Conservation (phyloP, 2,113 vertebrate species). For the Tetraodon nigroviridis region DNA sequence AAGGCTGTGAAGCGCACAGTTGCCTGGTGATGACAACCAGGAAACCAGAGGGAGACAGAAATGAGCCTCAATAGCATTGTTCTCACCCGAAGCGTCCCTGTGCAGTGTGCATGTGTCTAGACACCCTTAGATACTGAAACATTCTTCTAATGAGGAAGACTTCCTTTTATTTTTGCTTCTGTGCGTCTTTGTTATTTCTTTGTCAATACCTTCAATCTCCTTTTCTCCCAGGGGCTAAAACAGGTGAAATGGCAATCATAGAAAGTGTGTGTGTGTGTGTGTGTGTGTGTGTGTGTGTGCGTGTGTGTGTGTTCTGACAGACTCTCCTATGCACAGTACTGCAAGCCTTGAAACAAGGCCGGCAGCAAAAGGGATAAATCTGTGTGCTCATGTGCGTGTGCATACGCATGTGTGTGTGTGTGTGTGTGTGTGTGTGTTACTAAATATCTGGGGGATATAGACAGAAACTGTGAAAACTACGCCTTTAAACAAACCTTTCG, state of each 20-base stretch:
- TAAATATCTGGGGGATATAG: conserved; percentile 21
- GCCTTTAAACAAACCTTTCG: background rate
- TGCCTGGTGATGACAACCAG: too few species aligned
- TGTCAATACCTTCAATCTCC: conserved; percentile 19
- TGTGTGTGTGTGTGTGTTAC: conserved; percentile 15
- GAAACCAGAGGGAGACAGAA: too few species aligned
- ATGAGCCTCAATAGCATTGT: too few species aligned
- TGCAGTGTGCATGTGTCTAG: too few species aligned
- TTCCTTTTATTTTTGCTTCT: conserved; percentile 1
- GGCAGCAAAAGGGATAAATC: conserved; percentile 27
- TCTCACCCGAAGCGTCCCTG: too few species aligned
- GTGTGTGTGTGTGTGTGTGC: conserved; percentile 12
- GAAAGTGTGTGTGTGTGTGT: conserved; percentile 35
- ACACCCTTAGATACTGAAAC: background rate
- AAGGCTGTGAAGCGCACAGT: too few species aligned
- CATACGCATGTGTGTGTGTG: conserved; percentile 8
- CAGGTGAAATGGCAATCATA: conserved; percentile 56
- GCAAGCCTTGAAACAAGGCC: conserved; percentile 48
- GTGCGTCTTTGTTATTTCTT: conserved; percentile 14
- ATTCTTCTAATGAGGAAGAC: conserved; percentile 8
- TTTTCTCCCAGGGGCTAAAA: conserved; percentile 37
- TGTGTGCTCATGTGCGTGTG: conserved; percentile 16
- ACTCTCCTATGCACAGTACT: conserved; percentile 52
- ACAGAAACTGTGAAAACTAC: conserved; percentile 24
- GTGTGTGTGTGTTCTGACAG: conserved; percentile 14